A percentile compares a stretch with the other conserved stretches of the same genome.
Conservation (phyloP, 2,888 invertebrate species). For the Auanema freiburgensis region DNA sequence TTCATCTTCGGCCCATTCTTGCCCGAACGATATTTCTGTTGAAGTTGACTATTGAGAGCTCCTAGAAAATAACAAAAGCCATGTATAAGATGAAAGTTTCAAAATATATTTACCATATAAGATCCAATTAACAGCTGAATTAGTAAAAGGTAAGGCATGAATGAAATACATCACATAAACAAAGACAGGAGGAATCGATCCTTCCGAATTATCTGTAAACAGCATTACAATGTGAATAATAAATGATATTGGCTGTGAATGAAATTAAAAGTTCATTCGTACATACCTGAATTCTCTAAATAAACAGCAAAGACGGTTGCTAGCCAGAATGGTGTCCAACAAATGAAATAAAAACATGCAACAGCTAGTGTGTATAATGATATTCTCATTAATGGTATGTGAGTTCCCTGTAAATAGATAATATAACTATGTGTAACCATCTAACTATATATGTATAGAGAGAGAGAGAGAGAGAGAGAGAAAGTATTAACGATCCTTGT, state of each 20-base stretch:
- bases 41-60: too few relatives aligned
- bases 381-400: constrained; percentile 60
- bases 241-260: too few relatives aligned
- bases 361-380: constrained; percentile 62
- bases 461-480: too few relatives aligned
- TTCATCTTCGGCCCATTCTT: too few relatives aligned
- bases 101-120: constrained; percentile 47
- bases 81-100: too few relatives aligned
- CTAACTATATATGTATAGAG: too few relatives aligned
- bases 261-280: too few relatives aligned
- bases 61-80: too few relatives aligned
- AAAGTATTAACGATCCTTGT: too few relatives aligned
- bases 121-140: constrained; percentile 62
- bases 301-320: constrained; percentile 62
- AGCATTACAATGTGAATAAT: too few relatives aligned
- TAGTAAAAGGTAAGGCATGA: constrained; percentile 62
- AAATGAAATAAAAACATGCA: constrained; percentile 61
- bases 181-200: constrained; percentile 53
- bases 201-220: constrained; percentile 25
- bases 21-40: too few relatives aligned
- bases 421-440: too few relatives aligned
- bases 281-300: constrained; percentile 48
- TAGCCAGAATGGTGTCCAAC: constrained; percentile 62
- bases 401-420: constrained; percentile 47
- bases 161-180: constrained; percentile 63